Conservation (phyloP, 2,888 invertebrate species). For the Eupelmus urozonus region DNA sequence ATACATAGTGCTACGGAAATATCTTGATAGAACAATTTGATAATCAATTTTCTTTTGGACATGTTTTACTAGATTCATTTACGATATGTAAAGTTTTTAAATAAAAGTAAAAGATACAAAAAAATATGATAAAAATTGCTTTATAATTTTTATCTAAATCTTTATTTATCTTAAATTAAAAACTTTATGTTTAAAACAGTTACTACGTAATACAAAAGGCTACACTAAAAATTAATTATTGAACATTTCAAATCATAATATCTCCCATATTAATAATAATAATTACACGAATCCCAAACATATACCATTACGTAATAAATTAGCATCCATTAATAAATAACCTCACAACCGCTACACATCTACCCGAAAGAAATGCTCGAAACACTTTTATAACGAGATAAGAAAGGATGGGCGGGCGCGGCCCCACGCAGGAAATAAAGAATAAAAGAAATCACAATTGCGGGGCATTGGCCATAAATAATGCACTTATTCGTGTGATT, state of each 20-base stretch:
- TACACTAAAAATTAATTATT: too few relatives aligned
- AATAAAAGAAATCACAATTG: slow-evolving; percentile 34
- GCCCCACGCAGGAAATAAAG: background rate
- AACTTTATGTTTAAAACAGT: too few relatives aligned
- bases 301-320: slow-evolving; percentile 1
- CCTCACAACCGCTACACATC: background rate
- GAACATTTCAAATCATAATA: too few relatives aligned
- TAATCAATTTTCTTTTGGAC: slow-evolving; percentile 5
- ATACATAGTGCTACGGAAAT: background rate
- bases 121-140: too few relatives aligned
- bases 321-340: slow-evolving; percentile 23
- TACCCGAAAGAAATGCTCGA: background rate
- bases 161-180: too few relatives aligned
- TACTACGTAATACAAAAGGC: too few relatives aligned
- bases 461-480: slow-evolving; percentile 36
- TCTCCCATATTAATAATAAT: background rate
- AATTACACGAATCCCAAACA: background rate
- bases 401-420: slow-evolving; percentile 21
- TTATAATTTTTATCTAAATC: too few relatives aligned
- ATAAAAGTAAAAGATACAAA: too few relatives aligned
- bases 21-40: background rate
- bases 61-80: too few relatives aligned
- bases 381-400: slow-evolving; percentile 26
- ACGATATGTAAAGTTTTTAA: too few relatives aligned
- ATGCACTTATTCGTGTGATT: slow-evolving; percentile 45